Evolutionary conservation across 2,113 vertebrate genomes (phyloP).

Genomic region (Lepidothrix coronata): DNA sequence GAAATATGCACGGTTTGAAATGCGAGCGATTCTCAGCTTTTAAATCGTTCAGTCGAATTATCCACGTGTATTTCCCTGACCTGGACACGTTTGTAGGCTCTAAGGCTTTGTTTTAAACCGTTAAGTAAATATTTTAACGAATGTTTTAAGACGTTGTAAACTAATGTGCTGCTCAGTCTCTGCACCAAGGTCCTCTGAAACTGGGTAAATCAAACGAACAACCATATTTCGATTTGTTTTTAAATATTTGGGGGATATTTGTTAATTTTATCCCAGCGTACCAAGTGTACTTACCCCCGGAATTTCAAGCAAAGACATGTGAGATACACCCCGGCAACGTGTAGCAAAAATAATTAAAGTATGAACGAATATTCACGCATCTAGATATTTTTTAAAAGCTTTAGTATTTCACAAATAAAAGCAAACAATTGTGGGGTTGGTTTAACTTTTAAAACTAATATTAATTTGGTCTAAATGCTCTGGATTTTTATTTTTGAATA

Average conservation of each 20-base stretch:
- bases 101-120: neutral
- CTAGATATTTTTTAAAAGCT: neutral
- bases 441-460: neutral
- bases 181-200: neutral
- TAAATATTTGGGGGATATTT: neutral
- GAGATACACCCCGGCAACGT: neutral
- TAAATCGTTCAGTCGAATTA: neutral
- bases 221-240: neutral
- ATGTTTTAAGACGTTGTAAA: neutral
- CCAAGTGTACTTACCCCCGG: neutral
- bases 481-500: neutral
- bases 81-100: neutral
- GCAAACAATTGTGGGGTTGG: neutral
- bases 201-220: neutral
- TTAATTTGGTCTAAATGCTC: neutral
- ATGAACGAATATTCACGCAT: neutral
- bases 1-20: neutral
- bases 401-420: neutral
- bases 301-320: neutral
- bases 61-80: neutral
- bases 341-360: neutral
- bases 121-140: slow-evolving; percentile 44
- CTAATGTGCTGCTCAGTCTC: neutral
- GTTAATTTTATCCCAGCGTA: neutral
- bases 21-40: neutral